These are phyloP conservation scores for Hypomecis punctinalis DNA, from an alignment of 2,888 invertebrate genomes.

Conservation along the genomic window DNA sequence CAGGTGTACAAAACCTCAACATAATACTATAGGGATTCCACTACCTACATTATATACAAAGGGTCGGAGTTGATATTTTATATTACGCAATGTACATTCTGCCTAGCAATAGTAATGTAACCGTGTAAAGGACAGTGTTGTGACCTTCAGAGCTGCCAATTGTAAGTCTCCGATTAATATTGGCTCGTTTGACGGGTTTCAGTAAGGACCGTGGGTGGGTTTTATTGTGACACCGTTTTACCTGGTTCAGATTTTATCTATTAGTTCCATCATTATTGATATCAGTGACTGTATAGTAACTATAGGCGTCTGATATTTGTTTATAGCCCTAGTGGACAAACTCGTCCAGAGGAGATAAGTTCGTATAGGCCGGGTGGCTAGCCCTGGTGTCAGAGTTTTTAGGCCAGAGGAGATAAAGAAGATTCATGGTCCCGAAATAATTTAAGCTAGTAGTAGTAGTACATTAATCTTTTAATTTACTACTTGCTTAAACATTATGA, in stretches of 20 bases:
- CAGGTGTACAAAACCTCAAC: constrained; percentile 79
- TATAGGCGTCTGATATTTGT: neutral
- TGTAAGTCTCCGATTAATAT: constrained; percentile 17
- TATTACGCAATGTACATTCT: constrained; percentile 41
- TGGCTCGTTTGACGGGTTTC: constrained; percentile 11
- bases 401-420: too few species aligned
- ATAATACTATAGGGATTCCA: constrained; percentile 68
- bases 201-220: neutral
- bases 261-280: neutral
- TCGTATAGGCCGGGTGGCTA: too few species aligned
- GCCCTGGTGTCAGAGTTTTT: too few species aligned
- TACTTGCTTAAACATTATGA: neutral
- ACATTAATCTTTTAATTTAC: too few species aligned
- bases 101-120: constrained; percentile 20
- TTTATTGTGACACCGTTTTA: constrained; percentile 6
- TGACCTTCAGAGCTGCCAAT: constrained; percentile 46
- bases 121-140: constrained; percentile 33
- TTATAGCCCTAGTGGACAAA: constrained; percentile 6
- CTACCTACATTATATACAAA: constrained; percentile 77
- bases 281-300: neutral
- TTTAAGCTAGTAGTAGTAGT: neutral
- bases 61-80: constrained; percentile 62
- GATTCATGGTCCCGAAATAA: constrained; percentile 6
- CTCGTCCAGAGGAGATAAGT: neutral
- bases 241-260: neutral